A percentile compares a stretch with the other conserved stretches of the same genome.
These are phyloP conservation scores for Coboldia fuscipes DNA, from an alignment of 1,140 invertebrate species.

Conservation along the genomic window DNA sequence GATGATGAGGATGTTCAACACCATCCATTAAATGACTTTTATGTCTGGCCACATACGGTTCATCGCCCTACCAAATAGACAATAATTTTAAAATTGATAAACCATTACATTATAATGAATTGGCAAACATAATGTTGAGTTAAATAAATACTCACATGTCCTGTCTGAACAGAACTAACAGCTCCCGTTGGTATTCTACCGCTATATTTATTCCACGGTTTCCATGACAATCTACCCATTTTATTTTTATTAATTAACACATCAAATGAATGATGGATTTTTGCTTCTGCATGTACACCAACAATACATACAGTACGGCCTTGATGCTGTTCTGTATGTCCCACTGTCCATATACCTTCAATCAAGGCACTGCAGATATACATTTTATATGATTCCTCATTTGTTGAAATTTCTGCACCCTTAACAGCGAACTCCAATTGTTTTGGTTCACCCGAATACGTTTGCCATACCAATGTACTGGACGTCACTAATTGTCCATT, in stretches of 20 bases:
- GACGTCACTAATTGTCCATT: conserved; percentile 29
- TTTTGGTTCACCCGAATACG: conserved; percentile 21
- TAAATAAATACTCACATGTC: background rate
- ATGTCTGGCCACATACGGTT: conserved; percentile 26
- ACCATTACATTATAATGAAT: background rate
- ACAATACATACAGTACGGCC: conserved; percentile 33
- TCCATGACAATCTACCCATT: conserved; percentile 50
- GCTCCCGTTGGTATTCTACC: conserved; percentile 33
- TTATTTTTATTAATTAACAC: conserved; percentile 54
- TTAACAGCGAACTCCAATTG: conserved; percentile 27
- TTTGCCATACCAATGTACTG: conserved; percentile 30
- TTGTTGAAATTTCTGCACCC: conserved; percentile 26
- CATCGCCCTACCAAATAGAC: background rate
- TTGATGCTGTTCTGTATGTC: conserved; percentile 31
- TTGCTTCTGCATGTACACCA: conserved; percentile 31
- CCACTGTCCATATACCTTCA: conserved; percentile 45
- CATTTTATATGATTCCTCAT: conserved; percentile 27
- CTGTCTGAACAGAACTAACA: conserved; percentile 27
- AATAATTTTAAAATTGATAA: background rate
- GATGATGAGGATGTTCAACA: conserved; percentile 9
- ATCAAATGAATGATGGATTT: conserved; percentile 39
- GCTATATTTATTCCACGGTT: conserved; percentile 40
- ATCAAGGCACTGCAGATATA: conserved; percentile 50
- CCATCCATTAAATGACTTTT: conserved; percentile 7
- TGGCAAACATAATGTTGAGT: background rate